Evolutionary conservation across 2,888 invertebrate genomes (phyloP), one percentile per base, ranked within the genome.

Genomic region (Synergus gifuensis): DNA sequence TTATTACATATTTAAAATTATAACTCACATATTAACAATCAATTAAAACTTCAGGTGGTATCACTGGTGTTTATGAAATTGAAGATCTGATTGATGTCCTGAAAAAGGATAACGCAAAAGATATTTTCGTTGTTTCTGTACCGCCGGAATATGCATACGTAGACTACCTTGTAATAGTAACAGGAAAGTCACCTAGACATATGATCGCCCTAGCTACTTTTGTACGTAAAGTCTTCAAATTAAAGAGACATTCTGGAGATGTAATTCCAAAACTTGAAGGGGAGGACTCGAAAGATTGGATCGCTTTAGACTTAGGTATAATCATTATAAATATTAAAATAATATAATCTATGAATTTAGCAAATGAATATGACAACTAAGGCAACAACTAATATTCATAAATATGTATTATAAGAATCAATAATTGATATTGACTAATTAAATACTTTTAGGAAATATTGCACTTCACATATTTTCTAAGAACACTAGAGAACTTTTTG

Each of bases 301-400:
- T 97, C 92, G 98, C 98, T 28, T 89, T 98, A 90, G 98, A 98
- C 93, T 94, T 98, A 93, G 98, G 98, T 96, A 93, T 82, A 18
- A 28, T 22, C 12, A 12, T 11, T 60, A 22, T 22, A 0, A 60
- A 22, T 54, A 54, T n/a, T 9, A 11, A 44, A 44, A 44, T 14
- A 54, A 54, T 54, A 54, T 54, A 54, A 54, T 16, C 36, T 54
- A 16, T 54, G 16, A 54, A 16, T 54, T 54, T 5, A 14, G 4
- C n/a, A 16, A 54, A n/a, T 4, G 16, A 54, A 44, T 11, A 5
- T 12, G 12, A 16, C 12, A 49, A 16, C 14, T 49, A 2, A 18
- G 14, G 8, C 18, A 78, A 11, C 54, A 22, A 9, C n/a, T n/a
- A n/a, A n/a, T 14, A 7, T 44, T 18, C 7, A 40, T 14, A 22